phyloP scores from a whole-genome alignment of 2,113 vertebrate species.

The Rana temporaria region DNA sequence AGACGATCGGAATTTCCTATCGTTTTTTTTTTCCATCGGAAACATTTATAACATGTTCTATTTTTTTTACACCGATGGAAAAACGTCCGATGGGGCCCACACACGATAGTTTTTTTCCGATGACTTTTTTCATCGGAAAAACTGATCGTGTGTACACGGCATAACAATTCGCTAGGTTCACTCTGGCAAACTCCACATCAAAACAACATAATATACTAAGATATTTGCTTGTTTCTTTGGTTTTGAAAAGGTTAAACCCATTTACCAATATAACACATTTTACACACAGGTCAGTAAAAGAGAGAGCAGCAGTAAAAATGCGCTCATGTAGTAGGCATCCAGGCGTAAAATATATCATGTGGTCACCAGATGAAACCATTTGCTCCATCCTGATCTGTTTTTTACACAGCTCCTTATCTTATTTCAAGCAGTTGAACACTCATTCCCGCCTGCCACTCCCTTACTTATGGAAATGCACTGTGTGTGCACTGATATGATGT shows the following conservation, averaged over 20 bases:
- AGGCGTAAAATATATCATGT: constrained; percentile 23
- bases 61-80: no score
- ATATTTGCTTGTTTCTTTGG: background rate
- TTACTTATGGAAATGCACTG: constrained; percentile 33
- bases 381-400: background rate
- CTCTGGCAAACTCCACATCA: background rate
- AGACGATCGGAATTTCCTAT: no score
- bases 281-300: background rate
- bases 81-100: no score
- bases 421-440: constrained; percentile 32
- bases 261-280: constrained; percentile 5
- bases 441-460: constrained; percentile 28
- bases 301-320: constrained; percentile 3
- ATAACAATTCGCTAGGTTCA: no score
- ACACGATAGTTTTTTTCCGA: no score
- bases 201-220: background rate
- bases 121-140: no score
- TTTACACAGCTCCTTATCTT: constrained; percentile 42
- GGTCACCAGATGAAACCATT: constrained; percentile 36
- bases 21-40: no score
- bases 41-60: no score
- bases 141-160: no score
- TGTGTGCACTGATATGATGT: constrained; percentile 8
- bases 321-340: constrained; percentile 25
- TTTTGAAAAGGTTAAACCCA: background rate